Percentiles rank a stretch among this genome's conserved stretches.
phyloP scores from a whole-genome alignment of 2,797 vertebrate species.

The Artibeus jamaicensis region DNA sequence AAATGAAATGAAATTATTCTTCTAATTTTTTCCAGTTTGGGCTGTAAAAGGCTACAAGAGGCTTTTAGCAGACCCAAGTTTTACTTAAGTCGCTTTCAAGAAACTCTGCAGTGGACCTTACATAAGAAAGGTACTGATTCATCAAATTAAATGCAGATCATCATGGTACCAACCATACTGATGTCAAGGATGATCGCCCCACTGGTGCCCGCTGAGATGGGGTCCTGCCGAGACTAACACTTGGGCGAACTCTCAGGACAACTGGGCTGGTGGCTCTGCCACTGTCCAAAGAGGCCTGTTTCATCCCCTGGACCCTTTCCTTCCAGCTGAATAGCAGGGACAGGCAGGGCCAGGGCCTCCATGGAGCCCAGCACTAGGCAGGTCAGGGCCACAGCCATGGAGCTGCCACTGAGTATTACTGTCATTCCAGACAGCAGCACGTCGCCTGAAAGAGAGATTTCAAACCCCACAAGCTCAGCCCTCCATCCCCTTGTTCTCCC shows the following conservation, averaged over 20 bases:
- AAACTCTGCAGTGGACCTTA: background rate
- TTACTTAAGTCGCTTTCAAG: background rate
- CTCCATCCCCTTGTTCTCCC: conserved; percentile 64
- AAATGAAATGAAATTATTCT: background rate
- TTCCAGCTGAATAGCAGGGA: background rate
- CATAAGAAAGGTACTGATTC: background rate
- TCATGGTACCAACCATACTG: background rate
- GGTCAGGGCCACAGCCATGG: background rate
- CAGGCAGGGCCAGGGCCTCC: background rate
- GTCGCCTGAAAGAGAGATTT: conserved; percentile 53
- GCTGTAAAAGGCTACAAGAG: background rate
- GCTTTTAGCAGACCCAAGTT: background rate
- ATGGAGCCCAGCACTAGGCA: background rate
- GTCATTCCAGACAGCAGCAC: conserved; percentile 18
- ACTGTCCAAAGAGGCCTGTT: background rate
- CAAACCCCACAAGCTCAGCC: conserved; percentile 43
- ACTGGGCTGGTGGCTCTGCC: background rate
- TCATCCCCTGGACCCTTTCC: background rate
- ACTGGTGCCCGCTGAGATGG: fast-evolving
- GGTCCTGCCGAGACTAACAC: background rate
- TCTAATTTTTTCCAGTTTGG: background rate
- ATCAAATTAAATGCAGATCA: background rate
- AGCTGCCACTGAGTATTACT: conserved; percentile 62
- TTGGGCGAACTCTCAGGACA: background rate
- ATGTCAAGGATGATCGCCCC: background rate